A percentile compares a stretch with the other conserved stretches of the same genome.
phyloP scores from a whole-genome alignment of 2,797 vertebrate species.

The Apogon hyalosoma region DNA sequence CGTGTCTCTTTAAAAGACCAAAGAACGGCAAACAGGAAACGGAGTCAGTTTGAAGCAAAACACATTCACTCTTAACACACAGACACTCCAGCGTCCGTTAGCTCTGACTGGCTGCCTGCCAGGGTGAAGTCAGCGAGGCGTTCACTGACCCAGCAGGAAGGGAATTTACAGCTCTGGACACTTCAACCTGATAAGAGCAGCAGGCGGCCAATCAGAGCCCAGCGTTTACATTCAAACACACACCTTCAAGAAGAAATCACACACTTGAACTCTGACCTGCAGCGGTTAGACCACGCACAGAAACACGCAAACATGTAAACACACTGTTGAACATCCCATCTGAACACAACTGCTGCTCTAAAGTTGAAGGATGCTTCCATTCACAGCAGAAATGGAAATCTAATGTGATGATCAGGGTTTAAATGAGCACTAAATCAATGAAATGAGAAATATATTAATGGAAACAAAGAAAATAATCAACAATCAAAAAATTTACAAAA shows the following conservation, averaged over 20 bases:
- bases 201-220: conserved; percentile 44
- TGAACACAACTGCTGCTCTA: no score
- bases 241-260: background rate
- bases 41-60: background rate
- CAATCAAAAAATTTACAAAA: no score
- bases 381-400: no score
- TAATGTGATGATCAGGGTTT: no score
- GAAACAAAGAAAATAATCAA: no score
- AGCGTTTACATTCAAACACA: conserved; percentile 57
- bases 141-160: conserved; percentile 59
- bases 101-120: conserved; percentile 39
- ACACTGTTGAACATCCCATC: no score
- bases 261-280: conserved; percentile 31
- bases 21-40: no score
- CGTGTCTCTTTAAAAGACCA: no score
- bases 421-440: no score
- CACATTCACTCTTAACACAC: conserved; percentile 22
- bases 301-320: no score
- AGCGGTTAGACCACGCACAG: conserved; percentile 12
- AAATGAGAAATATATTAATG: no score
- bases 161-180: conserved; percentile 28
- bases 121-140: conserved; percentile 39
- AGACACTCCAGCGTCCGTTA: conserved; percentile 14
- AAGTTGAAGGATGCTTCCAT: no score
- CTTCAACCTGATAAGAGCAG: conserved; percentile 24